Evolutionary conservation across 2,888 invertebrate species (phyloP).

Genomic region (Heliothis peltigera): DNA sequence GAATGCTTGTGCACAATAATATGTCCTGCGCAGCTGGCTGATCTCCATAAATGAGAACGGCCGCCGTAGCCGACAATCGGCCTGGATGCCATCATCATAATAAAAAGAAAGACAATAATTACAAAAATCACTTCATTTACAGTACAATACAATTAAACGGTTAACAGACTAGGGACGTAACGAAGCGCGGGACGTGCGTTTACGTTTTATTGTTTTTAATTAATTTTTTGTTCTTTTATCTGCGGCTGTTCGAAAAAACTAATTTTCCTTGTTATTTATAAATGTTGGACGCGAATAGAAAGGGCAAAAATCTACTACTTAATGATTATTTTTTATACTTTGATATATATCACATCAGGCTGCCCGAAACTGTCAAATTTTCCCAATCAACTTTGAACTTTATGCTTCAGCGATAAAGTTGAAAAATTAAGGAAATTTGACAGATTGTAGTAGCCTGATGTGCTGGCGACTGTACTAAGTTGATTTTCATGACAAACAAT

Average conservation of each 20-base stretch:
- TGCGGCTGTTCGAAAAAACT: conserved; percentile 8
- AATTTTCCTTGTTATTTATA: conserved; percentile 15
- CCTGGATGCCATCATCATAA: too few species aligned
- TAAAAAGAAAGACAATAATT: not conserved
- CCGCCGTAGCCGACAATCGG: too few species aligned
- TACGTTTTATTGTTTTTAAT: conserved; percentile 15
- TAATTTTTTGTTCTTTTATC: conserved; percentile 24
- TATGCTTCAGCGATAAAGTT: too few species aligned
- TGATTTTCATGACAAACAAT: not conserved
- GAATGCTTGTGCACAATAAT: too few species aligned
- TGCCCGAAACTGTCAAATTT: too few species aligned
- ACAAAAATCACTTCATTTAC: not conserved
- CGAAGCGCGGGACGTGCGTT: conserved; percentile 9
- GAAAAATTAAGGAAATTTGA: too few species aligned
- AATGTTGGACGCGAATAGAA: conserved; percentile 5
- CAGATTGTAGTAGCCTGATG: too few species aligned
- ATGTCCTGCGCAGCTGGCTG: too few species aligned
- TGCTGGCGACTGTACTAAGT: too few species aligned
- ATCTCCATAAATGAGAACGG: too few species aligned
- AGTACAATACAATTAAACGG: conserved; percentile 17
- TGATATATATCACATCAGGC: too few species aligned
- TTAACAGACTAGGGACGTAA: not conserved
- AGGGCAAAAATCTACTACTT: not conserved
- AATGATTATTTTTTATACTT: not conserved
- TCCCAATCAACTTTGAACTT: too few species aligned